Conservation (phyloP, 2,113 vertebrate species). For the Hipposideros armiger region DNA sequence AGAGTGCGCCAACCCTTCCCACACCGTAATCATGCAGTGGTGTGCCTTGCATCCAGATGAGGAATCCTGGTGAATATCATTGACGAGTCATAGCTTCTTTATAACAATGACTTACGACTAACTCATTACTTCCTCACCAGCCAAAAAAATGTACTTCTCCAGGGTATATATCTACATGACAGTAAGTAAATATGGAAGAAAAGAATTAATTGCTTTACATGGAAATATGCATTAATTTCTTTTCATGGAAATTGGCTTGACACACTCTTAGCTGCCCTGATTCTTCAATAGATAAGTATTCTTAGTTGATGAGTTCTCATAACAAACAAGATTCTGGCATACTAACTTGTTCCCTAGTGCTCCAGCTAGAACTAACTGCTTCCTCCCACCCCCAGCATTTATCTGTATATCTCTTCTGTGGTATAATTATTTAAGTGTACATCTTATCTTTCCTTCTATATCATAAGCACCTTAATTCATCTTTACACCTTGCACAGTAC, state of each 20-base stretch:
- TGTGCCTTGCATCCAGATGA: background rate
- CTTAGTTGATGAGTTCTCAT: constrained; percentile 32
- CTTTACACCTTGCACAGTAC: background rate
- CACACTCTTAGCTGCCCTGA: background rate
- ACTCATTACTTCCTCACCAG: constrained; percentile 36
- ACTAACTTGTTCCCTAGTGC: background rate
- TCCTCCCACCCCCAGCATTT: background rate
- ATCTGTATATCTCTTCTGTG: background rate
- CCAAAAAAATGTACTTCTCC: constrained; percentile 51
- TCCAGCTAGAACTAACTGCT: background rate
- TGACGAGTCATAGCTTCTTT: background rate
- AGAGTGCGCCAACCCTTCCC: background rate
- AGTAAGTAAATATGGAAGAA: constrained; percentile 37
- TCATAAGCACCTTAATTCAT: background rate
- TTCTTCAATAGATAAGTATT: constrained; percentile 34
- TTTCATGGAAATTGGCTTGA: constrained; percentile 40
- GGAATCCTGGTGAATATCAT: background rate
- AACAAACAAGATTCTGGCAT: constrained; percentile 36
- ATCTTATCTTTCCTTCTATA: background rate
- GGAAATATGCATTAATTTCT: constrained; percentile 36
- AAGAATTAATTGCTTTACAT: constrained; percentile 14
- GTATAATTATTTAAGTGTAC: background rate
- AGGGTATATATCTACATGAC: constrained; percentile 6
- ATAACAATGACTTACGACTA: constrained; percentile 51
- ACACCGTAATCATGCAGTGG: background rate